Evolutionary conservation across 2,113 vertebrate species (phyloP), one percentile per base, ranked within the genome.

Genomic region (Cryptotis parvus): DNA sequence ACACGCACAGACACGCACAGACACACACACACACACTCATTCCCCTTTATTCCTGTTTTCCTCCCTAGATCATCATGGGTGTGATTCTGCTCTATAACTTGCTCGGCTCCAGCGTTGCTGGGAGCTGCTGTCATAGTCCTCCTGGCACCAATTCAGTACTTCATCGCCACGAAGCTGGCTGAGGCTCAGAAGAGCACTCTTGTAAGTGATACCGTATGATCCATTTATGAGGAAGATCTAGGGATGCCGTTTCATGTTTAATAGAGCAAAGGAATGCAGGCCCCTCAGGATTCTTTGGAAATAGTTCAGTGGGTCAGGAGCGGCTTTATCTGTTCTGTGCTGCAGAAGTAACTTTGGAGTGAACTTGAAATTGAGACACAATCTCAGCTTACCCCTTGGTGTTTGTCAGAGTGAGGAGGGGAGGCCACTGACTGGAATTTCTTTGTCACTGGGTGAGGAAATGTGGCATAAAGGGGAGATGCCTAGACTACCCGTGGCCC

Each of bases 101-200:
- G 15, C 95, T 99, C 1, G 98, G 98, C 18, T 89, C 63, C 3
- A 99, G 99, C 0, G 0, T 81, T 99, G 96, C 98, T 99, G 0
- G 99, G 99, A 15, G 99, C 99, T 0, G 97, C 98, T 1, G 99
- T 99, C 89, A 99, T 99, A 0, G 98, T 99, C 1, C 98, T 99
- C 11, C 96, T 99, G 26, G 99, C 99, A 22, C 99, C 99, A 0
- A 98, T 99, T 74, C 99, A 99, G 90, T 99, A 99, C 95, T 99
- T 99, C 96, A 99, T 99, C 1, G 99, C 99, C 22, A 99, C 99
- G 0, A 99, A 99, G 94, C 91, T 99, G 95, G 99, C 99, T 0
- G 98, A 99, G 85, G 99, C 99, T 26, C 99, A 99, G 95, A 99
- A 99, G 90, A 99, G 98, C 98, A 98, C 99, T 0, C 98, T 99